Conservation (phyloP, 1,140 invertebrate genomes). For the Gonioctena quinquepunctata region DNA sequence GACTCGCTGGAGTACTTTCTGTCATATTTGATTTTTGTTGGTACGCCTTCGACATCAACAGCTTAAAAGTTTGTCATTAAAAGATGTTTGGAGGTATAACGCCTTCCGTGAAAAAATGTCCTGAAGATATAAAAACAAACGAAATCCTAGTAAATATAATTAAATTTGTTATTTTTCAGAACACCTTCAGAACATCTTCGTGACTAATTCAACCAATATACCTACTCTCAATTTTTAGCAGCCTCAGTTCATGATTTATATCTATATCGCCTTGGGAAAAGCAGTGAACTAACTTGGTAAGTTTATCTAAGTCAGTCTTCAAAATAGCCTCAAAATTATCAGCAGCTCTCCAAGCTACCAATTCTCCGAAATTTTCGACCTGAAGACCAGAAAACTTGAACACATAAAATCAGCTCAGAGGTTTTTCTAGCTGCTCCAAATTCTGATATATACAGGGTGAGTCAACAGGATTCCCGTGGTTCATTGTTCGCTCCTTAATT, state of each 20-base stretch:
- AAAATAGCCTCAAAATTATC: slow-evolving; percentile 65
- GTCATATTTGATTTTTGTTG: slow-evolving; percentile 45
- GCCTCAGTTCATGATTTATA: slow-evolving; percentile 67
- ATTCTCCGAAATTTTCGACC: slow-evolving; percentile 69
- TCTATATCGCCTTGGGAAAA: slow-evolving; percentile 63
- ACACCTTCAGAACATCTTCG: too few species aligned
- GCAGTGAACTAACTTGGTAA: slow-evolving; percentile 63
- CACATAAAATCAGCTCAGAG: too few species aligned
- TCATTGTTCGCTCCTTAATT: too few species aligned
- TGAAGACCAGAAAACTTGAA: slow-evolving; percentile 53
- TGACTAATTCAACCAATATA: too few species aligned
- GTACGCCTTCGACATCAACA: slow-evolving; percentile 46
- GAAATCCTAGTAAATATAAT: too few species aligned
- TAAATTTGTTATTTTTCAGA: too few species aligned
- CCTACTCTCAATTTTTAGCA: slow-evolving; percentile 70
- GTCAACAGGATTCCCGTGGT: too few species aligned
- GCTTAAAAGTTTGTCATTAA: slow-evolving; percentile 27
- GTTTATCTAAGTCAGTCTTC: slow-evolving; percentile 66
- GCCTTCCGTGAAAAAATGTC: too few species aligned
- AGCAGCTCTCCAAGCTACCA: slow-evolving; percentile 66
- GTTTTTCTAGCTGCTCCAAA: neutral
- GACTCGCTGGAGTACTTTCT: slow-evolving; percentile 39
- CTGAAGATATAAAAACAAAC: too few species aligned
- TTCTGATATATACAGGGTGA: neutral
- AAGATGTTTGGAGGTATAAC: neutral